These are phyloP conservation scores for Hesperophylax magnus DNA, from an alignment of 1,140 invertebrate genomes.

Conservation along the genomic window DNA sequence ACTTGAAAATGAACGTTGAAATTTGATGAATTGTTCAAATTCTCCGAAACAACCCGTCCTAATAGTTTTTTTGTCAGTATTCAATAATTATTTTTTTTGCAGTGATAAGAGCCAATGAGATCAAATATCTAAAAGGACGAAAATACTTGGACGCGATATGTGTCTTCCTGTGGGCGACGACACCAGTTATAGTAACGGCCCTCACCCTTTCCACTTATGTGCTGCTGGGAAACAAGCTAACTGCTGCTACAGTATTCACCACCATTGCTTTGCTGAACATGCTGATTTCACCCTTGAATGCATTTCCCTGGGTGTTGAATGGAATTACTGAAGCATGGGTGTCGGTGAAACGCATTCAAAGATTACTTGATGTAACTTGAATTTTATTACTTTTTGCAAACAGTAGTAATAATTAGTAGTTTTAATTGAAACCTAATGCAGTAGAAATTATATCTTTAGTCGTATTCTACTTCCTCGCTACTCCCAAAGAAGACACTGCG, in stretches of 20 bases:
- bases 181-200: slow-evolving; percentile 95
- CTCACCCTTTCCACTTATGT: slow-evolving; percentile 93
- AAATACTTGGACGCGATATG: slow-evolving; percentile 99
- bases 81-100: slow-evolving; percentile 39
- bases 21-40: too few species aligned
- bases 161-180: slow-evolving; percentile 99
- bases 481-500: too few species aligned
- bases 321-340: slow-evolving; percentile 96
- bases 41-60: too few species aligned
- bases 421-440: too few species aligned
- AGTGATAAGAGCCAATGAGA: slow-evolving; percentile 79
- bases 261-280: slow-evolving; percentile 95
- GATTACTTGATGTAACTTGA: slow-evolving; percentile 77
- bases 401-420: too few species aligned
- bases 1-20: too few species aligned
- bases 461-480: too few species aligned
- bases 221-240: slow-evolving; percentile 85
- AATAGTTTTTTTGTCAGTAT: too few species aligned
- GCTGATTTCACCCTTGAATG: slow-evolving; percentile 95
- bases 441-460: too few species aligned
- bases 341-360: slow-evolving; percentile 86
- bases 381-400: slow-evolving; percentile 30
- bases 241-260: slow-evolving; percentile 94
- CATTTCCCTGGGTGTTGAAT: slow-evolving; percentile 98
- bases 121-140: slow-evolving; percentile 84